A percentile compares a stretch with the other conserved stretches of the same genome.
Conservation (phyloP, 2,888 invertebrate species). For the Thymelicus acteon region DNA sequence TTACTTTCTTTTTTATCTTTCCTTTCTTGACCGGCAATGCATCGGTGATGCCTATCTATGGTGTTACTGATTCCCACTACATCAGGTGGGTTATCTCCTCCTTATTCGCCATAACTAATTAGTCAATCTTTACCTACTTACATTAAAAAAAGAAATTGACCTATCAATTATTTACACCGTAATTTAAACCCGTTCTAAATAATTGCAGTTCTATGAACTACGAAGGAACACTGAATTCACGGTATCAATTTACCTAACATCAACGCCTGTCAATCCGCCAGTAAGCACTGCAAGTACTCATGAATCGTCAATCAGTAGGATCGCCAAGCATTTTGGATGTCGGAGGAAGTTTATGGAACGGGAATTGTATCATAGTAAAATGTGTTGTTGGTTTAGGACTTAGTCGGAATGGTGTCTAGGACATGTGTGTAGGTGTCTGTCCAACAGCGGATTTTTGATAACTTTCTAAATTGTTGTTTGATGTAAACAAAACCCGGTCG, state of each 20-base stretch:
- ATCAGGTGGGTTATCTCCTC: too few species aligned
- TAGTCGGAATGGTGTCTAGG: too few species aligned
- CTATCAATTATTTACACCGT: background rate
- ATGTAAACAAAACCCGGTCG: too few species aligned
- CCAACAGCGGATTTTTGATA: too few species aligned
- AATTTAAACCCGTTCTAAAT: constrained; percentile 1
- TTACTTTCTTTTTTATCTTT: too few species aligned
- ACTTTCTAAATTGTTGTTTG: too few species aligned
- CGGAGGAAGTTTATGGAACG: background rate
- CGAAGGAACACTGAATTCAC: constrained; percentile 12
- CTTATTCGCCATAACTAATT: too few species aligned
- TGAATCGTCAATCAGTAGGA: constrained; percentile 51
- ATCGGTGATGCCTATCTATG: too few species aligned
- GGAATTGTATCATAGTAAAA: background rate
- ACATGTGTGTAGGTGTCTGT: too few species aligned
- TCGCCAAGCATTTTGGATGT: background rate
- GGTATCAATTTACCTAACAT: constrained; percentile 19
- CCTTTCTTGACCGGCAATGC: too few species aligned
- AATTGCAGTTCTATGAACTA: background rate
- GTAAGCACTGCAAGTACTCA: constrained; percentile 47
- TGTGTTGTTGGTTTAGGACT: too few species aligned
- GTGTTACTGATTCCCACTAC: too few species aligned
- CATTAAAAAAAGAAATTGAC: background rate
- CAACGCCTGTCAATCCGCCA: constrained; percentile 17
- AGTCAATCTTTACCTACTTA: background rate